Conservation (phyloP, 2,113 vertebrate species). For the Rhabdomys dilectus region DNA sequence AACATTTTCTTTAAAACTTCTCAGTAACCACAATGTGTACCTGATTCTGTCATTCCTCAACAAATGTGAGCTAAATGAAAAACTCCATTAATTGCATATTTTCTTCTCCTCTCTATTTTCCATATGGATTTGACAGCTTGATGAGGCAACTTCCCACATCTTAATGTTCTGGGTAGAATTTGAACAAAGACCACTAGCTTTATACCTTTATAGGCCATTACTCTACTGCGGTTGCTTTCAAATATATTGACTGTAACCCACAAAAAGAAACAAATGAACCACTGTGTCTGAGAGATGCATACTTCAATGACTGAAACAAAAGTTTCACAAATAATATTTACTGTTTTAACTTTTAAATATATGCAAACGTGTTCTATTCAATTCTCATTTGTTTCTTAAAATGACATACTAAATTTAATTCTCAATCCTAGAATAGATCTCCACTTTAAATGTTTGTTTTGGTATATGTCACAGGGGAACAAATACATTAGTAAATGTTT, state of each 20-base stretch:
- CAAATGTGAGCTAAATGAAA: background rate
- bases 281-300: background rate
- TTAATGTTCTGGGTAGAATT: background rate
- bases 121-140: background rate
- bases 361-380: background rate
- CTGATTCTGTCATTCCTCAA: background rate
- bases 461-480: background rate
- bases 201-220: background rate
- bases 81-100: background rate
- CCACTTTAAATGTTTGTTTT: background rate
- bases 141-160: background rate
- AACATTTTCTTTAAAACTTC: background rate
- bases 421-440: background rate
- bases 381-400: background rate
- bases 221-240: background rate
- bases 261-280: background rate
- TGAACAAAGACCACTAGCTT: background rate
- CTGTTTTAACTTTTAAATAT: background rate
- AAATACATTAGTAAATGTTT: background rate
- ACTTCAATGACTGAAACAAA: constrained; percentile 3
- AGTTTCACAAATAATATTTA: background rate
- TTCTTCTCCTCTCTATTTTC: background rate
- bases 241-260: background rate
- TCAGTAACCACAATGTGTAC: background rate
- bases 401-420: background rate